Conservation (phyloP, 1,140 invertebrate species). For the Listronotus oregonensis region DNA sequence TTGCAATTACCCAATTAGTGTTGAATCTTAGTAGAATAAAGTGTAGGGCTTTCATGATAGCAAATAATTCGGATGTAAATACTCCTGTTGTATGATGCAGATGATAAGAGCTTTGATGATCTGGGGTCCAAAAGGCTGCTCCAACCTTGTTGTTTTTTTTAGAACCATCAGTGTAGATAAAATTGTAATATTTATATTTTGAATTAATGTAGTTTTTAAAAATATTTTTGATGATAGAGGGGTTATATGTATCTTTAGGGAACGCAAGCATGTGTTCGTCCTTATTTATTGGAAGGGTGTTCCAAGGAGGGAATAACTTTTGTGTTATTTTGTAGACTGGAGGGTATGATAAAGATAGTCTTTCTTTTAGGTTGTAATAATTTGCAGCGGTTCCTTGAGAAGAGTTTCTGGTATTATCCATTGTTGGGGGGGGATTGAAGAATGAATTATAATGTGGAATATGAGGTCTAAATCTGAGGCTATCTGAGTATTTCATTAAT, state of each 20-base stretch:
- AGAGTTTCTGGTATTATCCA: too few relatives aligned
- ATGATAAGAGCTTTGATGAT: not conserved
- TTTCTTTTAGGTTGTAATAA: too few relatives aligned
- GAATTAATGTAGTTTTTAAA: not conserved
- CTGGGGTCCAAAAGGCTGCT: slow-evolving; percentile 4
- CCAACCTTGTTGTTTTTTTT: slow-evolving; percentile 5
- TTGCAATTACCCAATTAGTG: not conserved
- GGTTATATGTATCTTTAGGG: not conserved
- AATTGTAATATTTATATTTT: slow-evolving; percentile 17
- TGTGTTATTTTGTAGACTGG: too few relatives aligned
- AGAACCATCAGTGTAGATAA: slow-evolving; percentile 17
- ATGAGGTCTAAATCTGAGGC: not conserved
- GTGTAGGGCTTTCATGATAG: slow-evolving; percentile 8
- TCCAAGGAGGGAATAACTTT: too few relatives aligned
- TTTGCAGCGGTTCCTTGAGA: too few relatives aligned
- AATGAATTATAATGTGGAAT: slow-evolving; percentile 1
- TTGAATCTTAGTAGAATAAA: not conserved
- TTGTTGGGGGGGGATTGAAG: not conserved
- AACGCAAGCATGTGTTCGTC: too few relatives aligned
- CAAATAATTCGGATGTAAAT: slow-evolving; percentile 9
- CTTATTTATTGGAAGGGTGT: too few relatives aligned
- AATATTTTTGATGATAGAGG: not conserved
- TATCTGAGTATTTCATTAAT: not conserved
- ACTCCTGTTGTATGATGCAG: slow-evolving; percentile 9
- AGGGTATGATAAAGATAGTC: too few relatives aligned